Evolutionary conservation across 2,797 vertebrate species (phyloP), one percentile per base, ranked within the genome.

Genomic region (Eptatretus atami): DNA sequence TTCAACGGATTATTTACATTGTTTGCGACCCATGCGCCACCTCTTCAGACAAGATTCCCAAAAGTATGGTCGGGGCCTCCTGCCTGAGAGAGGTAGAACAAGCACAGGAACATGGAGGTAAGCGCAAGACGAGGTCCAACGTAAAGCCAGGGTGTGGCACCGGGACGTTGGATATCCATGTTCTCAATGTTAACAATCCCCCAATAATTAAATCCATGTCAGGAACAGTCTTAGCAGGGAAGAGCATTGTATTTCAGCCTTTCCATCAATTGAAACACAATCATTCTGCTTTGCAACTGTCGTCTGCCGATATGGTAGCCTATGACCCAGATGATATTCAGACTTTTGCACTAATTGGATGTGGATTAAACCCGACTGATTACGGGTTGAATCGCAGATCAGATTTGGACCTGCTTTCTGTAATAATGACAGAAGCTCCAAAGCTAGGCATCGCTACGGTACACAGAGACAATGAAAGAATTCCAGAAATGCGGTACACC

Each of bases 251-350:
- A n/a, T 61, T 61, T 61, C 57, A 61, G 57, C 57, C 24, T n/a
- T 61, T 61, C 57, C 15, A 24, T 24, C 24, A 24, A 24, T 24
- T 61, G 15, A n/a, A 10, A n/a, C 24, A 61, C 57, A 61, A 61
- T 24, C 57, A 61, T n/a, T 12, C 57, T 61, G 11, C n/a, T n/a
- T 10, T n/a, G 10, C 57, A 12, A n/a, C 57, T 61, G 9, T 61
- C 57, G 15, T 10, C 57, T n/a, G 15, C 57, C 15, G 57, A 24
- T n/a, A 61, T 61, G 57, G 57, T 61, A 24, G 15, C 24, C 15
- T 61, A 61, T 12, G 57, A 61, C 57, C 57, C 57, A n/a, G 57
- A 61, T 61, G 57, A 61, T 61, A 12, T 24, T 24, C 57, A 61
- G 57, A 24, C 57, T 3, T 24, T n/a, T n/a, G 15, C 24, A n/a